A percentile compares a stretch with the other conserved stretches of the same genome.
phyloP scores from a whole-genome alignment of 2,888 invertebrate genomes.

The Erynnis tages region DNA sequence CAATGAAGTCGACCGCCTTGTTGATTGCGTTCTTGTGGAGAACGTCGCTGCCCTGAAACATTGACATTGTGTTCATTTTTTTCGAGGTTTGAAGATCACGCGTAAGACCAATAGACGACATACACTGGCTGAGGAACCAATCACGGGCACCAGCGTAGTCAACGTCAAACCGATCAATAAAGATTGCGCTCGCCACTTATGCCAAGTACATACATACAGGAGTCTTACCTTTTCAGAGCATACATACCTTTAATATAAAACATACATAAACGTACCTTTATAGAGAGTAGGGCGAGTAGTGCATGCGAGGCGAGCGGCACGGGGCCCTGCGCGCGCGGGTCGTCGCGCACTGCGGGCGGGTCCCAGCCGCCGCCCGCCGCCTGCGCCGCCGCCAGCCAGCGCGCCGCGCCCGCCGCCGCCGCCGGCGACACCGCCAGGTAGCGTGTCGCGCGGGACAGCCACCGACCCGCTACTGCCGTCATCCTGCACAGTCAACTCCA shows the following conservation, averaged over 20 bases:
- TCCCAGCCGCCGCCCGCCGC: slow-evolving; percentile 88
- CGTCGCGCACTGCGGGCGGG: slow-evolving; percentile 77
- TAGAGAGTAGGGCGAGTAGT: slow-evolving; percentile 88
- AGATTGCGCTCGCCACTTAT: too few relatives aligned
- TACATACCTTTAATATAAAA: too few relatives aligned
- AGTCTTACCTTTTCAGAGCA: too few relatives aligned
- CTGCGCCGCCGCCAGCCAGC: slow-evolving; percentile 90
- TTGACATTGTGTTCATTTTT: slow-evolving; percentile 38
- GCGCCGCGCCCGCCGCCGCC: slow-evolving; percentile 78
- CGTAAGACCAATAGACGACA: too few relatives aligned
- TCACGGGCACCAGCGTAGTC: too few relatives aligned
- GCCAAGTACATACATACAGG: too few relatives aligned
- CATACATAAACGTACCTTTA: too few relatives aligned
- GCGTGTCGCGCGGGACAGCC: slow-evolving; percentile 63
- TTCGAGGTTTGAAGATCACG: background rate
- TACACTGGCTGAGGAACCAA: too few relatives aligned
- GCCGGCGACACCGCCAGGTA: slow-evolving; percentile 58
- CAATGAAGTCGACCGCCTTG: slow-evolving; percentile 89
- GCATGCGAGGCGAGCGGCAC: slow-evolving; percentile 91
- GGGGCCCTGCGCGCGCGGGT: slow-evolving; percentile 54
- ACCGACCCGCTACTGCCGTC: slow-evolving; percentile 65
- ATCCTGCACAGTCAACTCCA: slow-evolving; percentile 51
- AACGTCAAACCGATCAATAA: too few relatives aligned
- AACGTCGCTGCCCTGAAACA: slow-evolving; percentile 60
- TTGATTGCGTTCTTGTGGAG: slow-evolving; percentile 85